Conservation (phyloP, 2,797 vertebrate genomes). For the Glyptemys insculpta region DNA sequence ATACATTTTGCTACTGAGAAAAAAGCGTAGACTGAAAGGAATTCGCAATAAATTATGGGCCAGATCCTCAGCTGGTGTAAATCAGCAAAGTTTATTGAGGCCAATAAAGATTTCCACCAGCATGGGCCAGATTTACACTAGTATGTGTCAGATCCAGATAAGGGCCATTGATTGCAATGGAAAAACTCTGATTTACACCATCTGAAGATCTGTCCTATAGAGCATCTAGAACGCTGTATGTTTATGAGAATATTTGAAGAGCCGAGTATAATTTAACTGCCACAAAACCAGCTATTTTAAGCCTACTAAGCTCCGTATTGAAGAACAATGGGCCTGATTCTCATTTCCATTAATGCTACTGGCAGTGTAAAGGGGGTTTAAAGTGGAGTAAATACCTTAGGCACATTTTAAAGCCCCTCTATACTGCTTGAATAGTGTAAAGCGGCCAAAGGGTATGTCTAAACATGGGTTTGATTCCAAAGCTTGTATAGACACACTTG, state of each 20-base stretch:
- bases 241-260: background rate
- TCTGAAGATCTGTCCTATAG: rapidly evolving
- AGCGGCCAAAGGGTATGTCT: background rate
- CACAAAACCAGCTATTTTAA: background rate
- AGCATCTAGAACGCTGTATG: background rate
- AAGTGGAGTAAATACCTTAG: background rate
- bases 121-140: background rate
- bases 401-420: slow-evolving; percentile 8
- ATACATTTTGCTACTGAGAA: background rate
- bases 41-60: rapidly evolving
- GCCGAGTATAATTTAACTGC: background rate
- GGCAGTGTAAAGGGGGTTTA: background rate
- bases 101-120: background rate
- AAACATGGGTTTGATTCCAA: background rate
- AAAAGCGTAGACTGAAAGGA: rapidly evolving
- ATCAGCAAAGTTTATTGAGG: background rate
- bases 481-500: background rate
- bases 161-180: rapidly evolving
- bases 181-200: background rate
- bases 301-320: too few relatives aligned
- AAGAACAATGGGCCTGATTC: background rate
- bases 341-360: background rate
- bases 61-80: rapidly evolving
- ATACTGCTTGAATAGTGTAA: background rate
- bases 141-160: background rate